These are phyloP conservation scores for Junonia oenone DNA, from an alignment of 2,888 invertebrate species.

Conservation along the genomic window DNA sequence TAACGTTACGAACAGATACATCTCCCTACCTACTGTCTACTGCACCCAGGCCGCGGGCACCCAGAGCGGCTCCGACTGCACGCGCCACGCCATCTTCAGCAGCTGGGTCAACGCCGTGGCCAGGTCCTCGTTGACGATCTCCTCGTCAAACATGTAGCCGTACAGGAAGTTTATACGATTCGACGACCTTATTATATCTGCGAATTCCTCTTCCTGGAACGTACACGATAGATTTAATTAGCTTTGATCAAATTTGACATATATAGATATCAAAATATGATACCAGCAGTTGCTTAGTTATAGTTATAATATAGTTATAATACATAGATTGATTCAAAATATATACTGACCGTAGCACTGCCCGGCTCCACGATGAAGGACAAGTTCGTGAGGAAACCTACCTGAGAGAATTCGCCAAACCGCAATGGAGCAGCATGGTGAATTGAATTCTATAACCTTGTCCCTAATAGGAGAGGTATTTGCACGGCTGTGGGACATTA, in stretches of 20 bases:
- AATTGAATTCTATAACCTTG: too few species aligned
- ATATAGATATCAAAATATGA: too few species aligned
- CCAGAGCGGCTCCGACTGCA: conserved; percentile 97
- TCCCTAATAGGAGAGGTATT: too few species aligned
- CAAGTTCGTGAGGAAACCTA: too few species aligned
- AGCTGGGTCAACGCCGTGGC: conserved; percentile 92
- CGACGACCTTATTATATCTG: conserved; percentile 91
- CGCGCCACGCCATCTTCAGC: conserved; percentile 87
- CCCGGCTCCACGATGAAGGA: too few species aligned
- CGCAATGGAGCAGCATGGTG: too few species aligned
- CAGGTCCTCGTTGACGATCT: conserved; percentile 94
- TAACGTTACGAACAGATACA: conserved; percentile 11
- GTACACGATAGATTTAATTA: conserved; percentile 3
- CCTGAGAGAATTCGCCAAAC: too few species aligned
- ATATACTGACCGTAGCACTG: too few species aligned
- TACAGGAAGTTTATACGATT: conserved; percentile 94
- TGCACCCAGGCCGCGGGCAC: conserved; percentile 97
- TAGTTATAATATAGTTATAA: too few species aligned
- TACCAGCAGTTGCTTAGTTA: too few species aligned
- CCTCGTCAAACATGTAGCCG: conserved; percentile 96
- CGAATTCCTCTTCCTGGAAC: conserved; percentile 92
- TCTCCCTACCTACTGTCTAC: too few species aligned
- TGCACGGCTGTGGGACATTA: not conserved
- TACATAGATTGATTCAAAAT: too few species aligned
- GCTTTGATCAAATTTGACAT: not conserved